Conservation (phyloP, 2,113 vertebrate species). For the Amblyopsis rosae region DNA sequence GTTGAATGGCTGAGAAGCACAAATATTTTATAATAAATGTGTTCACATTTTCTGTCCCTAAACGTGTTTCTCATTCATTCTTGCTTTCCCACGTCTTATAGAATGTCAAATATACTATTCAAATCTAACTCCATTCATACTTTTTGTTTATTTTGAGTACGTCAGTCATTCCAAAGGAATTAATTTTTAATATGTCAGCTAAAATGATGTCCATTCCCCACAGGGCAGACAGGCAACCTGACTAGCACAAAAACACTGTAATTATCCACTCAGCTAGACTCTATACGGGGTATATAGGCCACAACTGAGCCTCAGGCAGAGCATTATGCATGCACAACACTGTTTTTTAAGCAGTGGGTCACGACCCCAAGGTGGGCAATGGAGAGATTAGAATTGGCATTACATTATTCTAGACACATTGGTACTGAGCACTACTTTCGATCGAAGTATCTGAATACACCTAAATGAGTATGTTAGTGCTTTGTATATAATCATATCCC, state of each 20-base stretch:
- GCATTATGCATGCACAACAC: conserved; percentile 36
- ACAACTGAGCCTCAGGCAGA: conserved; percentile 40
- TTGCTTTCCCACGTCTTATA: neutral
- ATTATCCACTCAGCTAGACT: conserved; percentile 65
- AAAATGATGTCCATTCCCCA: conserved; percentile 46
- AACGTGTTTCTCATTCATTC: neutral
- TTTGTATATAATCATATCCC: neutral
- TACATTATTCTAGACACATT: conserved; percentile 39
- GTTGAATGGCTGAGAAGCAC: conserved; percentile 20
- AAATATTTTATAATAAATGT: neutral
- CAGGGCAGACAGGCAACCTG: conserved; percentile 43
- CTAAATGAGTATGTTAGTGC: neutral
- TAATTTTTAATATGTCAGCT: conserved; percentile 58
- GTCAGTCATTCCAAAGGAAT: conserved; percentile 46
- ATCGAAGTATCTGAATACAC: conserved; percentile 14
- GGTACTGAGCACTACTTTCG: conserved; percentile 21
- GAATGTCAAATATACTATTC: neutral
- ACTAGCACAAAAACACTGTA: conserved; percentile 52
- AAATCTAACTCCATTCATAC: neutral
- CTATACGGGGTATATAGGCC: conserved; percentile 61
- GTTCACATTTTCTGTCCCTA: neutral
- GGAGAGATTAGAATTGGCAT: conserved; percentile 30
- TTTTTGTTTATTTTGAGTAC: conserved; percentile 35
- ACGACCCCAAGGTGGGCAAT: conserved; percentile 39
- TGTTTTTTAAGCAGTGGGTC: conserved; percentile 44